These are phyloP conservation scores for Zalophus californianus DNA, from an alignment of 2,797 vertebrate species.

Conservation along the genomic window DNA sequence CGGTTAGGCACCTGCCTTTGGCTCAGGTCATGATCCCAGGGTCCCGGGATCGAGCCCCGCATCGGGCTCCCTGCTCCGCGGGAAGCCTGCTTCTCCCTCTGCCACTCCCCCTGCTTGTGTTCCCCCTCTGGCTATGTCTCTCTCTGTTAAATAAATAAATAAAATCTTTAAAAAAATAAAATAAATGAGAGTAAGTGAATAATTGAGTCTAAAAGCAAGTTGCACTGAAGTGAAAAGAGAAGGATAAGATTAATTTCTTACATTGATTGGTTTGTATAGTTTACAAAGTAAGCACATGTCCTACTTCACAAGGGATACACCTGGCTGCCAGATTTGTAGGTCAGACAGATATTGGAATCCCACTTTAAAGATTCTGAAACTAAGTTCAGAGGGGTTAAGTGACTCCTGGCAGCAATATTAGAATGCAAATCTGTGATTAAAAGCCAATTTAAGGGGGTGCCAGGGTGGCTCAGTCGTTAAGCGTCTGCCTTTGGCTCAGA, in stretches of 20 bases:
- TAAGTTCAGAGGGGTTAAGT: not conserved
- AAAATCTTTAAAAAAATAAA: no score
- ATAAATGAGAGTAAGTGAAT: not conserved
- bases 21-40: no score
- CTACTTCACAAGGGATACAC: not conserved
- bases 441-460: not conserved
- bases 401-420: not conserved
- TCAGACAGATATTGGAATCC: not conserved
- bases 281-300: not conserved
- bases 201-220: not conserved
- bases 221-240: not conserved
- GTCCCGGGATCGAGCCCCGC: no score
- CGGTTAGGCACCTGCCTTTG: no score
- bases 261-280: not conserved
- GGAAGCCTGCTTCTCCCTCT: no score
- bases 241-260: not conserved
- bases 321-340: not conserved
- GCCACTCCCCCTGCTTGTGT: no score
- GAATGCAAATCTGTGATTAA: not conserved
- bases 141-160: no score
- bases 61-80: no score
- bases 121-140: no score
- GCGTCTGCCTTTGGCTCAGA: no score
- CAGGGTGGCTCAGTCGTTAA: no score
- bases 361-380: not conserved